phyloP scores from a whole-genome alignment of 2,113 vertebrate species.

The Phaethornis superciliosus region DNA sequence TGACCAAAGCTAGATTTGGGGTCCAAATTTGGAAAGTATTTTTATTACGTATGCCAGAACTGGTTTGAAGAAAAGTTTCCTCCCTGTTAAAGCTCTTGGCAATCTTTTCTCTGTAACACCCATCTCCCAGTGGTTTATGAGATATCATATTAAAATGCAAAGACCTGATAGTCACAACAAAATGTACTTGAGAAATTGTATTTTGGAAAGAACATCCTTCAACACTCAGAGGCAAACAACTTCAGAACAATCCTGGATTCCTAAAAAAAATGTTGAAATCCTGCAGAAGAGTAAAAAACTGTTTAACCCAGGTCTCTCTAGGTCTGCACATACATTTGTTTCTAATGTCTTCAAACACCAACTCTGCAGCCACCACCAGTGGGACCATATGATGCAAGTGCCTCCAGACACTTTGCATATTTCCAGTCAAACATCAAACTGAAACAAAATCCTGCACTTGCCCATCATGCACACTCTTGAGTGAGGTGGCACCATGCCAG shows the following conservation, averaged over 20 bases:
- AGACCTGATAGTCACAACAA: not conserved
- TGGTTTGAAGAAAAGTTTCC: not conserved
- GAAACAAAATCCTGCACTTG: not conserved
- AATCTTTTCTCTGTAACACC: not conserved
- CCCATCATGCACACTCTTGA: not conserved
- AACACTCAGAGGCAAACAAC: not conserved
- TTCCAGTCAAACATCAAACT: not conserved
- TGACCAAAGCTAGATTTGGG: not conserved
- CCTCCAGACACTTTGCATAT: not conserved
- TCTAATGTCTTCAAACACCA: not conserved
- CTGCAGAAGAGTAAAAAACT: not conserved
- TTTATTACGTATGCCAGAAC: not conserved
- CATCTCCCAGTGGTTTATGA: not conserved
- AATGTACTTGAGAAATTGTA: not conserved
- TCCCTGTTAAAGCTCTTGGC: not conserved
- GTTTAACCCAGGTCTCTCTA: not conserved
- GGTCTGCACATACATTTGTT: not conserved
- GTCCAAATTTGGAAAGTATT: constrained; percentile 1
- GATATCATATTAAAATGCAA: not conserved
- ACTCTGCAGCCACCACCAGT: not conserved
- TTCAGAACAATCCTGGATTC: not conserved
- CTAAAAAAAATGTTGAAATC: not conserved
- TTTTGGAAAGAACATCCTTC: not conserved
- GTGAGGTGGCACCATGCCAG: not conserved
- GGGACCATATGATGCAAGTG: not conserved